These are phyloP conservation scores for Microctenopoma lineatum DNA, from an alignment of 2,797 vertebrate species.

Conservation along the genomic window DNA sequence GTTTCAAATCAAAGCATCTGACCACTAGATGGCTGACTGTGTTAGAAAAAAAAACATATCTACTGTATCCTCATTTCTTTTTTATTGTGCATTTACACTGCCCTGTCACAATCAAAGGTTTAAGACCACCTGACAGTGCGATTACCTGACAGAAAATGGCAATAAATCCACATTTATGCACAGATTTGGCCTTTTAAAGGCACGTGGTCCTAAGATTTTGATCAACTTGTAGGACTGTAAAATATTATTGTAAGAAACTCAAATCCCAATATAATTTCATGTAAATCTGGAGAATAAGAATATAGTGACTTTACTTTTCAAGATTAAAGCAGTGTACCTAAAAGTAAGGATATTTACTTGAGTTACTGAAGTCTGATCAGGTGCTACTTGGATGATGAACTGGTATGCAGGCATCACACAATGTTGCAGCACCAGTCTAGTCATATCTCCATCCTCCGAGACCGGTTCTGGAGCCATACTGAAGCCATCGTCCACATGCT, in stretches of 20 bases:
- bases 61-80: too few species aligned
- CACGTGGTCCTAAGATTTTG: too few species aligned
- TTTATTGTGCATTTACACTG: background rate
- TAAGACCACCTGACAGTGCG: too few species aligned
- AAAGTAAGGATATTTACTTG: background rate
- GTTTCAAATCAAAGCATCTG: background rate
- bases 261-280: too few species aligned
- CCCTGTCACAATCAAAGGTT: too few species aligned
- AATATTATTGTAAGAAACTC: background rate
- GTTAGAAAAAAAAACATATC: background rate
- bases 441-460: slow-evolving; percentile 68
- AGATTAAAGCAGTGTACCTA: too few species aligned
- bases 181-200: too few species aligned
- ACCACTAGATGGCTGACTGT: background rate
- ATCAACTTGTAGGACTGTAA: too few species aligned
- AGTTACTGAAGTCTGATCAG: slow-evolving; percentile 76
- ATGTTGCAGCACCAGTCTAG: slow-evolving; percentile 74
- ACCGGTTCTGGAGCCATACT: slow-evolving; percentile 45
- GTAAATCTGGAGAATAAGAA: background rate
- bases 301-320: background rate
- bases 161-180: too few species aligned
- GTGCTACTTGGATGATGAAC: slow-evolving; percentile 82
- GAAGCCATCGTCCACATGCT: slow-evolving; percentile 64
- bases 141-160: too few species aligned
- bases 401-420: slow-evolving; percentile 82